Conservation (phyloP, 2,888 invertebrate species). For the Aricia artaxerxes region DNA sequence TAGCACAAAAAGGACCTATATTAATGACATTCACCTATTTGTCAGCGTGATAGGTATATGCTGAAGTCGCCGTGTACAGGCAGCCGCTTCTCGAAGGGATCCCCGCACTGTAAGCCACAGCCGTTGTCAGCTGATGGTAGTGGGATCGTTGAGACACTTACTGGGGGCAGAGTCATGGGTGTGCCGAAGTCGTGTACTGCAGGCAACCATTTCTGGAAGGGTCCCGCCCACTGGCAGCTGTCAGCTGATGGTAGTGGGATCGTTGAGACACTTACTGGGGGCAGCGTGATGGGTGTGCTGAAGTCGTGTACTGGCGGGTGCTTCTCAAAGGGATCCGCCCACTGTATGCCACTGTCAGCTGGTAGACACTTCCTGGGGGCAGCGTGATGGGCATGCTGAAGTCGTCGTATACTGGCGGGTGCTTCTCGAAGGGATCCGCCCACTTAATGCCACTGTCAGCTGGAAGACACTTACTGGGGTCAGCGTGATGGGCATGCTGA, state of each 20-base stretch:
- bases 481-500: slow-evolving; percentile 59
- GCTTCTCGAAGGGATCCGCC: too few species aligned
- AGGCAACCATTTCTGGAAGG: too few species aligned
- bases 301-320: slow-evolving; percentile 49
- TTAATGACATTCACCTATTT: background rate
- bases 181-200: slow-evolving; percentile 50
- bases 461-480: too few species aligned
- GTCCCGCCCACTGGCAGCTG: too few species aligned
- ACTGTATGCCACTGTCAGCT: slow-evolving; percentile 47
- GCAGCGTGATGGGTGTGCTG: slow-evolving; percentile 59
- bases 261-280: too few species aligned
- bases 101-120: too few species aligned
- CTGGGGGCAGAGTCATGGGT: slow-evolving; percentile 55
- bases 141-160: too few species aligned
- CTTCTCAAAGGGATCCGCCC: slow-evolving; percentile 58
- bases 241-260: too few species aligned
- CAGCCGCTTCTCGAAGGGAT: too few species aligned
- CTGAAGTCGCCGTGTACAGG: slow-evolving; percentile 26
- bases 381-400: slow-evolving; percentile 60
- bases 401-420: slow-evolving; percentile 50
- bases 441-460: too few species aligned
- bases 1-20: background rate
- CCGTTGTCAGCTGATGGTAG: too few species aligned
- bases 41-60: too few species aligned
- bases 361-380: slow-evolving; percentile 47